These are phyloP conservation scores for Caenorhabditis afra DNA, from an alignment of 2,888 invertebrate species.

Conservation along the genomic window DNA sequence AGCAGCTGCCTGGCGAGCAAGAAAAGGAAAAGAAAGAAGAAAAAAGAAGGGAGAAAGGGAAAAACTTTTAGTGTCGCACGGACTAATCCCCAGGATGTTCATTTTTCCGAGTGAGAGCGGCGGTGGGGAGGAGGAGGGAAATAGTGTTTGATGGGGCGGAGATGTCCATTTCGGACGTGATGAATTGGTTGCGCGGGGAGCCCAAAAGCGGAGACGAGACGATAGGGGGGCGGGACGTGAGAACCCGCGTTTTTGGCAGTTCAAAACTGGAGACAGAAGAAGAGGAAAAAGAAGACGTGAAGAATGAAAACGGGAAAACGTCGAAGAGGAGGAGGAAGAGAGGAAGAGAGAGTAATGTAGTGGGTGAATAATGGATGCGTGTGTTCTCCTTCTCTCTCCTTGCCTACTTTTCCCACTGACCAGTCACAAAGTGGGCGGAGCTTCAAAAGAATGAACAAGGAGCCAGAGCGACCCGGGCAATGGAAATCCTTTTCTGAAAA, in stretches of 20 bases:
- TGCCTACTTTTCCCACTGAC: not conserved
- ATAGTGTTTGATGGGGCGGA: constrained; percentile 8
- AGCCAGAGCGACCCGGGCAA: not conserved
- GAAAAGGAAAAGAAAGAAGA: constrained; percentile 1
- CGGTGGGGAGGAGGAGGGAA: too few species aligned
- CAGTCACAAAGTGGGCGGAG: not conserved
- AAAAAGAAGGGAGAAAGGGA: not conserved
- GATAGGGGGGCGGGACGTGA: not conserved
- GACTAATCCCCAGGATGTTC: constrained; percentile 49
- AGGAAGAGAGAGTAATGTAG: constrained; percentile 29
- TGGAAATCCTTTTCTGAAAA: not conserved
- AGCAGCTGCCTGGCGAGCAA: constrained; percentile 1
- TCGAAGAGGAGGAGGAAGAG: not conserved
- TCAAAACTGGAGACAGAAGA: not conserved
- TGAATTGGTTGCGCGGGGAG: constrained; percentile 22
- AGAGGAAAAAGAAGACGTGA: not conserved
- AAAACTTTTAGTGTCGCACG: constrained; percentile 10
- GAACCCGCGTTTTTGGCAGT: constrained; percentile 1
- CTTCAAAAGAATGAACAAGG: not conserved
- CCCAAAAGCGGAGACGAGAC: not conserved
- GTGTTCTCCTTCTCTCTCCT: not conserved
- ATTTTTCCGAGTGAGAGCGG: constrained; percentile 17
- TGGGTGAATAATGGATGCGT: constrained; percentile 35
- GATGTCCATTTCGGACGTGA: constrained; percentile 36
- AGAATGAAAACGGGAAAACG: not conserved